Evolutionary conservation across 2,113 vertebrate genomes (phyloP), one percentile per base, ranked within the genome.

Genomic region (Periophthalmus modestus): DNA sequence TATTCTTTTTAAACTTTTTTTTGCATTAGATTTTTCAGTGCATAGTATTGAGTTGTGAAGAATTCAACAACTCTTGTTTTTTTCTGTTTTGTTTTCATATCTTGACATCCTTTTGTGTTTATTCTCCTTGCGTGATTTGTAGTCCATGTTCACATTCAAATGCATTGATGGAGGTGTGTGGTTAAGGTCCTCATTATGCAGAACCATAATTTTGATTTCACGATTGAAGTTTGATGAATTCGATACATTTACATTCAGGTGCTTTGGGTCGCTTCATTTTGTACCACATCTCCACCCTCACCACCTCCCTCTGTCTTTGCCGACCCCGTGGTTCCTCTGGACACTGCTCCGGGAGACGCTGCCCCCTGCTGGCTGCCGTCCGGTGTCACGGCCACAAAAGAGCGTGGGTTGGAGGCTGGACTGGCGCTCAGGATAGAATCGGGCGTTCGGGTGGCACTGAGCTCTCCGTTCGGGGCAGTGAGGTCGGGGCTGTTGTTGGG

Each of bases 361-460:
- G 75, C 54, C 0, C 75, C 82, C 0, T 61, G 72, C 61, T 82
- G 76, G 74, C 88, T 84, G 39, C 78, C 90, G 0, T 92, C 86
- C 0, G 80, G 80, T 2, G 84, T 80, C 12, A 36, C 77, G 0
- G 75, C 77, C 7, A 73, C 62, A 0, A 78, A 54, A 1, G 82
- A 87, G 69, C 70, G 85, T 28, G 83, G 78, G 21, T 82, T 85
- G 79, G 86, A 82, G 34, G 84, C 82, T 0, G 89, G 90, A 80
- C 91, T 89, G 73, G 68, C 66, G 7, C 89, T 93, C 72, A 87
- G 47, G 58, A 66, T 79, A 0, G 90, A 90, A 72, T 92, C 90
- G 5, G 92, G 90, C 79, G 89, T 92, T 52, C 66, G 86, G 72
- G 59, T 72, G 18, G 80, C 68, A 34, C 73, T 88, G 39, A 88